Evolutionary conservation across 2,113 vertebrate species (phyloP).

Genomic region (Cynoglossus semilaevis): DNA sequence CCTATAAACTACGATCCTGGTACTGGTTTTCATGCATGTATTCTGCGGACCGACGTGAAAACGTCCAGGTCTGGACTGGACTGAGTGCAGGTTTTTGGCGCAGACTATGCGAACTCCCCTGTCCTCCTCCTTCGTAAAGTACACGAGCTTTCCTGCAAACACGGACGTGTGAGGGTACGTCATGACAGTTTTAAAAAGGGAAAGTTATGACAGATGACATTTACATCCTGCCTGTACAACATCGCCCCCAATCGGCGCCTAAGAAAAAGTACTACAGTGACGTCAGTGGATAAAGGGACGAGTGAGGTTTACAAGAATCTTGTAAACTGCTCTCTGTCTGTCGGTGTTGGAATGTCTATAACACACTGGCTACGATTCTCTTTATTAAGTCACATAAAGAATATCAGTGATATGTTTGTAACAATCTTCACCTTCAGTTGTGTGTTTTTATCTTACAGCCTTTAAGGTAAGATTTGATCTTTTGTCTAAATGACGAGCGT

Average conservation of each 20-base stretch:
- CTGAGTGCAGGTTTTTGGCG: not conserved
- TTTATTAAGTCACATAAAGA: too few relatives aligned
- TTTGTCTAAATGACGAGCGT: too few relatives aligned
- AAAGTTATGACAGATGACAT: not conserved
- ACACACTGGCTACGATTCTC: too few relatives aligned
- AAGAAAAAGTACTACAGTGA: not conserved
- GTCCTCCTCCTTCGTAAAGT: slow-evolving; percentile 23
- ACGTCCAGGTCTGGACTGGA: not conserved
- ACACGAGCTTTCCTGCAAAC: not conserved
- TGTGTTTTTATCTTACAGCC: too few relatives aligned
- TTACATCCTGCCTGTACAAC: slow-evolving; percentile 12
- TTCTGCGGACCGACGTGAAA: not conserved
- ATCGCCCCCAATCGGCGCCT: slow-evolving; percentile 35
- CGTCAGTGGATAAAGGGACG: too few relatives aligned
- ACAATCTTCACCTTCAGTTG: too few relatives aligned
- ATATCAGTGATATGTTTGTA: too few relatives aligned
- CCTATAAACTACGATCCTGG: slow-evolving; percentile 1
- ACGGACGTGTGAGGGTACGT: not conserved
- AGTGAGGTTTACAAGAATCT: too few relatives aligned
- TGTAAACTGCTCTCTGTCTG: too few relatives aligned
- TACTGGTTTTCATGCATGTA: slow-evolving; percentile 1
- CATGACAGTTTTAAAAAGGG: not conserved
- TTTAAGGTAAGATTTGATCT: too few relatives aligned
- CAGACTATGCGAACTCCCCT: slow-evolving; percentile 7
- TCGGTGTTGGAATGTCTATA: too few relatives aligned